Conservation (phyloP, 2,888 invertebrate species). For the Campoletis raptor region DNA sequence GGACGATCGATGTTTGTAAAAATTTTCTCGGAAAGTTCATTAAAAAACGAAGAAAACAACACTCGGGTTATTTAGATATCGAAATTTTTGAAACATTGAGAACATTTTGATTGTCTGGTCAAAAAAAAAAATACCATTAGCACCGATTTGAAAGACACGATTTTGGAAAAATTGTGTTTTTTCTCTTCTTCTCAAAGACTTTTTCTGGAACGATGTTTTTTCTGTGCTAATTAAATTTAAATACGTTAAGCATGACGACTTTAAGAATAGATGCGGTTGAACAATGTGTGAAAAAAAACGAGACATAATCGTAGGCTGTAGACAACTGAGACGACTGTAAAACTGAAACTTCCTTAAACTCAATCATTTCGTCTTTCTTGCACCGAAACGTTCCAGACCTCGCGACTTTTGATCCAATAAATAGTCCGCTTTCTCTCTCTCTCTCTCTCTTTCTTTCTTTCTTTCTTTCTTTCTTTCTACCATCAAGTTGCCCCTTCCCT, state of each 20-base stretch:
- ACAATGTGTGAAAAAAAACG: conserved; percentile 3
- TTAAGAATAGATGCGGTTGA: neutral
- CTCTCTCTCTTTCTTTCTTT: conserved; percentile 43
- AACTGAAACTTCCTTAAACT: conserved; percentile 18
- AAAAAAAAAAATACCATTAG: neutral
- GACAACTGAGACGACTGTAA: neutral
- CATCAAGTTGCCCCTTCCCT: conserved; percentile 6
- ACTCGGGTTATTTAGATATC: neutral
- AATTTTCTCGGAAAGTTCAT: neutral
- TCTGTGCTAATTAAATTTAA: conserved; percentile 8
- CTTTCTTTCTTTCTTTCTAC: conserved; percentile 44
- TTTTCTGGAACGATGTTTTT: neutral
- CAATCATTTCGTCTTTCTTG: conserved; percentile 21
- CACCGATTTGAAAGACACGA: neutral
- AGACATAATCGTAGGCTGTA: conserved; percentile 10
- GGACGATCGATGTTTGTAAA: neutral
- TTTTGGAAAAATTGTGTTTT: neutral
- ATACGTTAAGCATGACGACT: neutral
- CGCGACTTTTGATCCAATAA: conserved; percentile 70
- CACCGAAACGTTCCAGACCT: conserved; percentile 49
- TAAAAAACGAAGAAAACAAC: neutral
- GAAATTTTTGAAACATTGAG: neutral
- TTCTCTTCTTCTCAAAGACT: neutral
- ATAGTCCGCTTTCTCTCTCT: conserved; percentile 59
- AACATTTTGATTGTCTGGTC: neutral